Percentiles rank a stretch among this genome's conserved stretches.
Conservation (phyloP, 2,797 vertebrate species). For the Melanitta fusca region DNA sequence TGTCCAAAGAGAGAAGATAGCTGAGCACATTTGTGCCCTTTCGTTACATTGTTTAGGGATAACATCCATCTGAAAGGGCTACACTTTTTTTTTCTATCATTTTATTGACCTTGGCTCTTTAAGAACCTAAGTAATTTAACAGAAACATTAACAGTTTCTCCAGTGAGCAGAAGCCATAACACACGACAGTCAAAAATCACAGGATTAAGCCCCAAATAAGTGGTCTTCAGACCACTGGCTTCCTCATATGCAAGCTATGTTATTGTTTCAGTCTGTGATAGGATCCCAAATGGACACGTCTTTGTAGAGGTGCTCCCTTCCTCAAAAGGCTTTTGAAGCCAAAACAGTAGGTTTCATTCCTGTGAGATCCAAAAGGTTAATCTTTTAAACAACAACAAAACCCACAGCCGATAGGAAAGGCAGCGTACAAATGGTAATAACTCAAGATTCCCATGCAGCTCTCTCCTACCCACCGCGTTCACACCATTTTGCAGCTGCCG, state of each 20-base stretch:
- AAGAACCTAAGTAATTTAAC: background rate
- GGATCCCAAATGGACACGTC: background rate
- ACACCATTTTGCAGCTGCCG: background rate
- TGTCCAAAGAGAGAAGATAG: background rate
- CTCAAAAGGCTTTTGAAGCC: background rate
- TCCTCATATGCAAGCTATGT: background rate
- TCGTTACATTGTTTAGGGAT: background rate
- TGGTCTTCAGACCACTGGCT: background rate
- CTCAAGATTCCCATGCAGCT: background rate
- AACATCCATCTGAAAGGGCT: background rate
- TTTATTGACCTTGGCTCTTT: background rate
- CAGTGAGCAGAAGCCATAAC: background rate
- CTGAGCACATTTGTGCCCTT: background rate
- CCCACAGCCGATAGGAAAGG: background rate
- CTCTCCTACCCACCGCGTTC: fast-evolving
- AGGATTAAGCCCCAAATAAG: background rate
- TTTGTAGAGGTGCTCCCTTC: background rate
- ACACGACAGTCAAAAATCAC: background rate
- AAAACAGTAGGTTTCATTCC: background rate
- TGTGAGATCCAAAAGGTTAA: background rate
- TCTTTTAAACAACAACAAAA: background rate
- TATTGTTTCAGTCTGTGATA: background rate
- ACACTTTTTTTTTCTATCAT: background rate
- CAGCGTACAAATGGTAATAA: background rate
- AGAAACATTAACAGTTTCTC: background rate